phyloP scores from a whole-genome alignment of 2,888 invertebrate genomes.

The Chaetoderma sp. region DNA sequence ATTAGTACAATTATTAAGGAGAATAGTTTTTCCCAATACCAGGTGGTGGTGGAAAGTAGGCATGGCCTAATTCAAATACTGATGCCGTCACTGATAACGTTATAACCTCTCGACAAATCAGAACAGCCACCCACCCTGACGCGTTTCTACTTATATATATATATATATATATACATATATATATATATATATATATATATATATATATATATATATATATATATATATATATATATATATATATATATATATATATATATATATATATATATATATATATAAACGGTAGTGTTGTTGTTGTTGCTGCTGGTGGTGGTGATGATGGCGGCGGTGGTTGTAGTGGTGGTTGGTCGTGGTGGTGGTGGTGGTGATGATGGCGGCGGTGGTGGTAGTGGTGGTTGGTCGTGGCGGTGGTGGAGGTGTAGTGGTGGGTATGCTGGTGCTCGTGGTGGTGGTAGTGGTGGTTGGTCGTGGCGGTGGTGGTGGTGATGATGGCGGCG shows the following conservation, averaged over 20 bases:
- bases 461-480: too few species aligned
- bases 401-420: too few species aligned
- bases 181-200: not conserved
- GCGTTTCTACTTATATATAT: not conserved
- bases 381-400: too few species aligned
- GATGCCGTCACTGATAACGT: too few species aligned
- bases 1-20: too few species aligned
- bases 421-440: too few species aligned
- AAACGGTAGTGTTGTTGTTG: not conserved
- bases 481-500: too few species aligned
- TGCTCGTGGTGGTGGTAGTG: too few species aligned
- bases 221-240: slow-evolving; percentile 1
- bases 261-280: slow-evolving; percentile 1
- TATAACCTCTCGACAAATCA: too few species aligned
- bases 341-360: too few species aligned
- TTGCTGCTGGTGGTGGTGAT: not conserved
- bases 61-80: not conserved
- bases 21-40: not conserved
- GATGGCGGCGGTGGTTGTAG: too few species aligned
- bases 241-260: slow-evolving; percentile 1
- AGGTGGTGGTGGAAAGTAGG: not conserved
- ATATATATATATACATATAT: not conserved
- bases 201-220: slow-evolving; percentile 1
- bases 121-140: too few species aligned
- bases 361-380: not conserved